Evolutionary conservation across 2,797 vertebrate genomes (phyloP), one percentile per base, ranked within the genome.

Genomic region (Lutjanus campechanus): DNA sequence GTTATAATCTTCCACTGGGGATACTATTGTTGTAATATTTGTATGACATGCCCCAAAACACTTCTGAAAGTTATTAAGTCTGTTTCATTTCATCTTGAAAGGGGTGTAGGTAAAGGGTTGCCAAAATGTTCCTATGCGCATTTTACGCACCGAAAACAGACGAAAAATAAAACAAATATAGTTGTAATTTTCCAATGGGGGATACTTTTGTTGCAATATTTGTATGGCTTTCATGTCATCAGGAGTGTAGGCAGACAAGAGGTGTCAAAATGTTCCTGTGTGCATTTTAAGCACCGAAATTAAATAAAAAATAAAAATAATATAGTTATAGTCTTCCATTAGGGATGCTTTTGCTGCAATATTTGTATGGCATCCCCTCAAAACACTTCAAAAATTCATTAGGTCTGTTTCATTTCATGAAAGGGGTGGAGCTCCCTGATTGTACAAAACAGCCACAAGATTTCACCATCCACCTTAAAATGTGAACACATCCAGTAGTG

Each of bases 131-230:
- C 16, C 25, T 9, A 0, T 51, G 82, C 68, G 64, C 44, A 77
- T 66, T 36, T 91, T 87, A 84, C 86, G 73, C 90, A 80, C 75
- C 10, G 29, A 29, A 5, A 13, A 11, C 19, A 64, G 10, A 43
- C 54, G n/a, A 53, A 43, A 59, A 50, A 44, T 8, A 11, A 43
- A 58, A 63, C 4, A 0, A 29, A 7, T 40, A 4, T 2, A 19
- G 15, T 10, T 36, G 29, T 36, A 36, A 36, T 36, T 36, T 36
- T 61, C 16, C 15, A 8, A 8, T 16, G 16, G 15, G 15, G 16
- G 47, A 49, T 7, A 49, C 16, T 17, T 49, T 17, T 49, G 47
- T 2, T 46, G 47, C 6, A 49, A 16, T 1, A 7, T 49, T 17
- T 49, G 13, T 49, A 16, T 17, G 7, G 47, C 29, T 25, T 53